Evolutionary conservation across 2,888 invertebrate genomes (phyloP).

Genomic region (Drosophila siamana): DNA sequence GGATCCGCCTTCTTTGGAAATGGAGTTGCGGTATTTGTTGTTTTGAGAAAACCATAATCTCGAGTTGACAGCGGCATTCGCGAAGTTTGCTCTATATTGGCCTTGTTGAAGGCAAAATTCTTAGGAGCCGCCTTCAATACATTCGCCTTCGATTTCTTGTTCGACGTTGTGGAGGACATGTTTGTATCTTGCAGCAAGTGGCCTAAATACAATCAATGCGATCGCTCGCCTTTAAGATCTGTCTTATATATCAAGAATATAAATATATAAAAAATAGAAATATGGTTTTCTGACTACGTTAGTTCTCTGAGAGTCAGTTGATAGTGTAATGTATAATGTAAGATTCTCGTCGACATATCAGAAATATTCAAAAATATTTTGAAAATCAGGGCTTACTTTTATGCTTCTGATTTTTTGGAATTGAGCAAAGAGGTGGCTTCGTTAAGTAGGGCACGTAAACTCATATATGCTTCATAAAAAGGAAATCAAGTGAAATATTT

Average conservation of each 20-base stretch:
- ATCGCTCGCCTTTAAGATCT: neutral
- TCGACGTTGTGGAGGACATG: neutral
- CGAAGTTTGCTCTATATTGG: conserved; percentile 20
- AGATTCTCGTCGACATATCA: neutral
- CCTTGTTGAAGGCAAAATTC: neutral
- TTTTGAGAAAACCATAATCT: conserved; percentile 47
- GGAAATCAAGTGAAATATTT: too few species aligned
- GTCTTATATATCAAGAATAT: neutral
- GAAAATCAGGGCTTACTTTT: conserved; percentile 7
- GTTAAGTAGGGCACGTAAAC: too few species aligned
- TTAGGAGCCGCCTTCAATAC: neutral
- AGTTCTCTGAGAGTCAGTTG: neutral
- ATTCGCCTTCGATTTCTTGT: neutral
- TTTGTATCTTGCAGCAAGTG: neutral
- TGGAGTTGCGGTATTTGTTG: conserved; percentile 37
- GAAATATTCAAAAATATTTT: neutral
- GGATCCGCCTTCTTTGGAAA: conserved; percentile 33
- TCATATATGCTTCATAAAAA: too few species aligned
- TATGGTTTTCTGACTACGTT: conserved; percentile 3
- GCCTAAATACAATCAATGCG: neutral
- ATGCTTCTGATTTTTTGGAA: neutral
- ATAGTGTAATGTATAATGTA: too few species aligned
- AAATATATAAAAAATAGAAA: neutral
- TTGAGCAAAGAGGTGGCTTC: too few species aligned
- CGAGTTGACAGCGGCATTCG: conserved; percentile 27